Evolutionary conservation across 2,113 vertebrate species (phyloP).

Genomic region (Oenanthe melanoleuca): DNA sequence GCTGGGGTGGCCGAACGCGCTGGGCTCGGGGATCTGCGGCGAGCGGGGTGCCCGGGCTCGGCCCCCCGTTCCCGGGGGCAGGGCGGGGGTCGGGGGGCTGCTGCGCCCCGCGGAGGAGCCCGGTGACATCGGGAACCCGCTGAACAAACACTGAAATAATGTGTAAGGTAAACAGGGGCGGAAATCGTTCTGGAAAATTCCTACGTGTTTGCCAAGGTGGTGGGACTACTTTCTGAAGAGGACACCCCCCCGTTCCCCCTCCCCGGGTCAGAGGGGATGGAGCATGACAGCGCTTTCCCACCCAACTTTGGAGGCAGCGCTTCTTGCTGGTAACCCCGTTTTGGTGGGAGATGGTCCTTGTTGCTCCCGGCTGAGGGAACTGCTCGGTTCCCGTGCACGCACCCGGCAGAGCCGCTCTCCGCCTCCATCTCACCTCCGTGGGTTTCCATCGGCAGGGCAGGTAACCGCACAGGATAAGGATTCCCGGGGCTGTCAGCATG

Average conservation of each 20-base stretch:
- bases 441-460: not conserved
- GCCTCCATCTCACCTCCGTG: not conserved
- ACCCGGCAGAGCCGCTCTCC: not conserved
- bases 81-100: not conserved
- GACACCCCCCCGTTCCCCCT: not conserved
- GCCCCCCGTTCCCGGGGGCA: not conserved
- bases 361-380: not conserved
- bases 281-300: not conserved
- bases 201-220: not conserved
- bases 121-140: not conserved
- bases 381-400: not conserved
- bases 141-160: constrained; percentile 48
- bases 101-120: not conserved
- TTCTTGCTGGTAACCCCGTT: not conserved
- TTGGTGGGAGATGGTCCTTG: not conserved
- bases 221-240: constrained; percentile 21
- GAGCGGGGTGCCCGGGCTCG: not conserved
- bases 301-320: not conserved
- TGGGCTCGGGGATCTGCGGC: not conserved
- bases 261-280: not conserved
- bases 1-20: not conserved
- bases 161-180: constrained; percentile 59
- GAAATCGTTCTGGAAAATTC: constrained; percentile 66
- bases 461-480: rapidly evolving
- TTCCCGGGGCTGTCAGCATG: not conserved